Evolutionary conservation across 2,113 vertebrate species (phyloP).

Genomic region (Dendrocopos noguchii): DNA sequence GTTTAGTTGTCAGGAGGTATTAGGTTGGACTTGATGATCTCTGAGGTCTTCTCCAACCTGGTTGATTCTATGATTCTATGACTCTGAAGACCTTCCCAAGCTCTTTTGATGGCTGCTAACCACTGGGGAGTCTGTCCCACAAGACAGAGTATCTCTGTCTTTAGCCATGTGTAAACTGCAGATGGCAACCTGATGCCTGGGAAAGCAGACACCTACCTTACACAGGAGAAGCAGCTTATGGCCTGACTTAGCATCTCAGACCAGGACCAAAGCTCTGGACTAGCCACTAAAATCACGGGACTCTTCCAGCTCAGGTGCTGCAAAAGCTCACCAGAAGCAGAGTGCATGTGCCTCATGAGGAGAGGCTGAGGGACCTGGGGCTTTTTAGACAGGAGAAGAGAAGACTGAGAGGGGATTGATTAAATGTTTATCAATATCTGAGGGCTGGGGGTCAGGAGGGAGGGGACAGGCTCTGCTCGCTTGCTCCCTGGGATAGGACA

Average conservation of each 20-base stretch:
- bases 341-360: background rate
- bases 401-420: too few species aligned
- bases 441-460: too few species aligned
- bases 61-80: too few species aligned
- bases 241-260: background rate
- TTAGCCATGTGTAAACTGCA: background rate
- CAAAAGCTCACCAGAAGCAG: background rate
- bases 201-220: constrained; percentile 40
- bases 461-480: too few species aligned
- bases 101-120: background rate
- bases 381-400: too few species aligned
- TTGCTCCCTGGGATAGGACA: too few species aligned
- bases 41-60: too few species aligned
- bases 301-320: background rate
- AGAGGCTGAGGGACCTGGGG: too few species aligned
- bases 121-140: background rate
- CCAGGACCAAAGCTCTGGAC: background rate
- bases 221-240: background rate
- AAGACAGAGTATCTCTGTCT: background rate
- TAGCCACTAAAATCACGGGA: background rate
- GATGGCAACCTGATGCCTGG: background rate
- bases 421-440: too few species aligned
- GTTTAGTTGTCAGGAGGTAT: too few species aligned
- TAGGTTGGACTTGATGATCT: too few species aligned
- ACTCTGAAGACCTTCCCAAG: background rate